Base-by-base conservation (phyloP, 2,888 invertebrate genomes). In the Coelinius sp. region DNA sequence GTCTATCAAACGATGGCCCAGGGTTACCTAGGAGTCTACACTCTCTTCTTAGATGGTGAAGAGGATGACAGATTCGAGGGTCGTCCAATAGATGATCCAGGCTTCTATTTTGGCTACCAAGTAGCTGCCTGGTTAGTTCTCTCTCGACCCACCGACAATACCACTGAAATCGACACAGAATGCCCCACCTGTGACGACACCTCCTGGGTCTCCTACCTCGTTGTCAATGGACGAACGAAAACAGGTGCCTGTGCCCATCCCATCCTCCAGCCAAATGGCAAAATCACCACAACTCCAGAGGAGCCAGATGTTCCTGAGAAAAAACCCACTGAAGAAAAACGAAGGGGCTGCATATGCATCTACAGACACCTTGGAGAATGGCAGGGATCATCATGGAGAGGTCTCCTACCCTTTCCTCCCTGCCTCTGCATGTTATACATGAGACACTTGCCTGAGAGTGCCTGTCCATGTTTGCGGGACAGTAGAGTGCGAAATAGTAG, bases 351-450 rank as follows among this genome's bases (percentile, higher is more conserved):
- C 46, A 20, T 64, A 0, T 72, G 72, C 25, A 64, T 63, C 22
- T 56, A 46, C 44, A 17, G 53, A 14, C 72, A 72, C 63, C 31
- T 68, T 20, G 64, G 63, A 14, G 68, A 72, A 64, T 72, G 68
- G 68, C 53, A 46, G 44, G 72, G 63, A 2, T 41, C 66, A 31
- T 44, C 64, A 10, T 64, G 41, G n/a, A 17, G 68, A 1, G 72
- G 72, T 8, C 64, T 72, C 7, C 56, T 68, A 6, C 20, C 62
- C 14, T 72, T 72, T 74, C 83, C 85, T 17, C 85, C 85, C 8
- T 86, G 86, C 77, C 80, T 81, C 8, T 85, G 86, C 79, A 77
- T 85, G 63, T 67, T 85, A 10, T 84, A 84, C 52, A 79, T 84
- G 1, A 80, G 80, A 68, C 80, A 81, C 68, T 82, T 82, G 63